These are phyloP conservation scores for Lytechinus variegatus DNA, from an alignment of 35 echinoderm and acorn worm genomes.

Conservation along the genomic window DNA sequence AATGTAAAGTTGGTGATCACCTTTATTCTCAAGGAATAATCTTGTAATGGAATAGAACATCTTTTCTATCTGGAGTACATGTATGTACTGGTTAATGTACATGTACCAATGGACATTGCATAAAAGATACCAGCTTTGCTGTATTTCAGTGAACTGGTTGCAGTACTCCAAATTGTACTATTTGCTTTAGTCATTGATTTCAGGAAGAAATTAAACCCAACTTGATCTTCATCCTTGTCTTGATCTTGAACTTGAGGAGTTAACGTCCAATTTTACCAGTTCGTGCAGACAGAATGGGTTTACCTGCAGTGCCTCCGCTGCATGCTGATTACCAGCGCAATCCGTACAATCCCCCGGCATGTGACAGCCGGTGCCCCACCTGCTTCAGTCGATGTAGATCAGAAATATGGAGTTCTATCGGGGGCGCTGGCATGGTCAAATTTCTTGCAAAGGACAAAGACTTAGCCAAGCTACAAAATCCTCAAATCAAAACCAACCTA, in stretches of 20 bases:
- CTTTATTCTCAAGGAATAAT: background rate
- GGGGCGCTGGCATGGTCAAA: background rate
- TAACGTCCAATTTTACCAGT: background rate
- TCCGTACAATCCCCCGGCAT: constrained; percentile 33
- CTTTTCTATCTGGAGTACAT: background rate
- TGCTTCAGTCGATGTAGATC: background rate
- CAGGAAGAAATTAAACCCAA: background rate
- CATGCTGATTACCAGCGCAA: constrained; percentile 3
- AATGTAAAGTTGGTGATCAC: background rate
- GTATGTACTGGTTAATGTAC: too few relatives aligned
- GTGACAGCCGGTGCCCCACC: constrained; percentile 22
- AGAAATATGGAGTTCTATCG: background rate
- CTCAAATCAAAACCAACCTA: background rate
- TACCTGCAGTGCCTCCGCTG: background rate
- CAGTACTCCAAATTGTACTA: background rate
- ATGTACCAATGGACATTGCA: too few relatives aligned
- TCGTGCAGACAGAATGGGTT: background rate
- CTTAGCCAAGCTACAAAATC: background rate
- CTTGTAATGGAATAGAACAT: background rate
- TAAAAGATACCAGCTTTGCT: too few relatives aligned
- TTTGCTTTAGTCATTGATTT: background rate
- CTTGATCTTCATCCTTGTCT: background rate
- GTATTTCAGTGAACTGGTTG: background rate
- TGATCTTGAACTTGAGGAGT: too few relatives aligned
- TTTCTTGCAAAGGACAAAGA: background rate